Evolutionary conservation across 2,888 invertebrate species (phyloP), one percentile per base, ranked within the genome.

Genomic region (Agrotis ipsilon): DNA sequence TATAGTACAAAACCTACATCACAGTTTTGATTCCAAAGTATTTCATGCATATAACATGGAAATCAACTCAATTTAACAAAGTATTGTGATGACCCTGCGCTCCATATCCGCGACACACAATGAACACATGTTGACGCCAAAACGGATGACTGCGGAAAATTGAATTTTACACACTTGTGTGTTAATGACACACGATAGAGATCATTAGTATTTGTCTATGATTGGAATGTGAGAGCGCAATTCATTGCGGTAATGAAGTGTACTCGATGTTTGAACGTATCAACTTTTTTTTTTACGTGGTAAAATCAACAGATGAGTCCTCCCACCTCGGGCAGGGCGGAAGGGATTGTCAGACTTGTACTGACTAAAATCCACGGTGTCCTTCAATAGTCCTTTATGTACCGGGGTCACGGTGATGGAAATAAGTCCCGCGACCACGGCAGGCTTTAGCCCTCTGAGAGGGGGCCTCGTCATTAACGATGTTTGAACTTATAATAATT

Each of bases 91-190:
- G 74, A 60, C 81, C 78, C 78, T 83, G 57, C 5, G 70, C 39
- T 52, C 21, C 52, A 60, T 46, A 63, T 64, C 63, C 57, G n/a
- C 48, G 55, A 14, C 59, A 63, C 52, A 78, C 68, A 72, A 76
- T 83, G 62, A 71, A 75, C 69, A 68, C 27, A 75, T 54, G 63
- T 63, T 48, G 61, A 62, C 57, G 63, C 62, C 68, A 62, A 76
- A 78, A 83, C 74, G 71, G 74, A 73, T 72, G 80, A 64, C 59
- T 71, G 60, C 64, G 66, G 75, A 61, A 75, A 83, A 83, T 83
- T 83, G 19, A 83, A 83, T 78, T 81, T 81, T 65, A 72, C 68
- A 67, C 39, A 75, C 66, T 72, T 68, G 68, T 59, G 60, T 68
- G 64, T 55, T 63, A 73, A 75, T 72, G 68, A 49, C 62, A 71